Percentiles rank a stretch among this genome's conserved stretches.
Evolutionary conservation across 2,113 vertebrate species (phyloP).

Genomic region (Lepisosteus osseus): DNA sequence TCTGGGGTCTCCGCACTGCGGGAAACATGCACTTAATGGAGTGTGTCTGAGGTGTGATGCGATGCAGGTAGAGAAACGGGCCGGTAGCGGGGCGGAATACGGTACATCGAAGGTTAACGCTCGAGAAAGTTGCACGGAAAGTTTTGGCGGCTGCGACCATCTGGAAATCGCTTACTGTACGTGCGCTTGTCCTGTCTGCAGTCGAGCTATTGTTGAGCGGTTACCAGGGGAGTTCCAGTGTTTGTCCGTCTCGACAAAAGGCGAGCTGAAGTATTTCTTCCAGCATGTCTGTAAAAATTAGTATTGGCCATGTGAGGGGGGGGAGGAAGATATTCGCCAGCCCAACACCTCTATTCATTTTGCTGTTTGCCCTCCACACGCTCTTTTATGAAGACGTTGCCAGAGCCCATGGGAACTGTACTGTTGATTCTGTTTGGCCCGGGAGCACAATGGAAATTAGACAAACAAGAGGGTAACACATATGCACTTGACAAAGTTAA

Average conservation of each 20-base stretch:
- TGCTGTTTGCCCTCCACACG: conserved; percentile 15
- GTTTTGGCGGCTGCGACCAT: too few relatives aligned
- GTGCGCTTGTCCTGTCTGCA: too few relatives aligned
- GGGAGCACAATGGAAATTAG: conserved; percentile 49
- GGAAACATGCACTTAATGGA: too few relatives aligned
- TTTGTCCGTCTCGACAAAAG: background rate
- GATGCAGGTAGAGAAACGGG: too few relatives aligned
- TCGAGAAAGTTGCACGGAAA: too few relatives aligned
- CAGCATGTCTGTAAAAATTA: background rate
- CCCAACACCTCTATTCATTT: background rate
- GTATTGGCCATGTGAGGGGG: background rate
- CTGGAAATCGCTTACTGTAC: too few relatives aligned
- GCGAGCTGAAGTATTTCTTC: background rate
- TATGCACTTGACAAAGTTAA: conserved; percentile 57
- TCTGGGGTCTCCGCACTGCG: too few relatives aligned
- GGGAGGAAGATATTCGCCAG: background rate
- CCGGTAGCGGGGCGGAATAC: too few relatives aligned
- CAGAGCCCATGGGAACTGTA: conserved; percentile 52
- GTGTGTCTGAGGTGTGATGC: too few relatives aligned
- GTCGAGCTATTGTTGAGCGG: too few relatives aligned
- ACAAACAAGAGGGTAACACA: conserved; percentile 64
- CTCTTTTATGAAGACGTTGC: conserved; percentile 8
- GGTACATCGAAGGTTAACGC: too few relatives aligned
- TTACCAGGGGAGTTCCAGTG: background rate
- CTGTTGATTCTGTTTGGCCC: conserved; percentile 51